Conservation (phyloP, 2,888 invertebrate genomes). For the Fabriciana adippe region DNA sequence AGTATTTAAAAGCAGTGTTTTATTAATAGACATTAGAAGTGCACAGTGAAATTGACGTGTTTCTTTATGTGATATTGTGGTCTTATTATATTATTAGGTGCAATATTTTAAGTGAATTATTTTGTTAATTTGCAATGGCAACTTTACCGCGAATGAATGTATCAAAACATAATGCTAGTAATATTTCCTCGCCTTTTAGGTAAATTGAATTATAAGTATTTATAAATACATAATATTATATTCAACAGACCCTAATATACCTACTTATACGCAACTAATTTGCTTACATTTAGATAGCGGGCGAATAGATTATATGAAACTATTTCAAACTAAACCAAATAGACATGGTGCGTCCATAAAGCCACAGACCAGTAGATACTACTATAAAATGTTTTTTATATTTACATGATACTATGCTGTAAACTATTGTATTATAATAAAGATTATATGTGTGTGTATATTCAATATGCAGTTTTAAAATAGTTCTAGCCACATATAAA, state of each 20-base stretch:
- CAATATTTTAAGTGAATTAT: conserved; percentile 21
- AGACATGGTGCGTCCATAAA: too few relatives aligned
- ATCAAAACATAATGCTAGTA: conserved; percentile 62
- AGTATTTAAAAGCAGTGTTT: neutral
- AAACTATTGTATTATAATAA: too few relatives aligned
- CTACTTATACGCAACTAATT: too few relatives aligned
- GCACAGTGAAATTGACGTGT: conserved; percentile 45
- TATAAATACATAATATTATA: neutral
- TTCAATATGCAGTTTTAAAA: too few relatives aligned
- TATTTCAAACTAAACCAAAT: too few relatives aligned
- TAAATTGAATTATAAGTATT: conserved; percentile 41
- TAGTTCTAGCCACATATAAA: too few relatives aligned
- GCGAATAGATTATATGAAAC: too few relatives aligned
- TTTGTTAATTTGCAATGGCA: conserved; percentile 56
- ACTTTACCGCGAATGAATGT: conserved; percentile 73
- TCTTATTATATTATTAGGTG: conserved; percentile 35
- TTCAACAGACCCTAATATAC: neutral
- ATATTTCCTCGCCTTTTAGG: conserved; percentile 71
- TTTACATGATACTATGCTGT: too few relatives aligned
- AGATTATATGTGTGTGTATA: too few relatives aligned
- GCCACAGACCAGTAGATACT: too few relatives aligned
- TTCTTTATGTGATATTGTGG: conserved; percentile 40
- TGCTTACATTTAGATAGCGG: too few relatives aligned
- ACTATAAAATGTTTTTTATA: too few relatives aligned
- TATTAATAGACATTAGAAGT: conserved; percentile 45